These are phyloP conservation scores for Taeniopygia guttata DNA, from an alignment of 2,797 vertebrate genomes.

Conservation along the genomic window DNA sequence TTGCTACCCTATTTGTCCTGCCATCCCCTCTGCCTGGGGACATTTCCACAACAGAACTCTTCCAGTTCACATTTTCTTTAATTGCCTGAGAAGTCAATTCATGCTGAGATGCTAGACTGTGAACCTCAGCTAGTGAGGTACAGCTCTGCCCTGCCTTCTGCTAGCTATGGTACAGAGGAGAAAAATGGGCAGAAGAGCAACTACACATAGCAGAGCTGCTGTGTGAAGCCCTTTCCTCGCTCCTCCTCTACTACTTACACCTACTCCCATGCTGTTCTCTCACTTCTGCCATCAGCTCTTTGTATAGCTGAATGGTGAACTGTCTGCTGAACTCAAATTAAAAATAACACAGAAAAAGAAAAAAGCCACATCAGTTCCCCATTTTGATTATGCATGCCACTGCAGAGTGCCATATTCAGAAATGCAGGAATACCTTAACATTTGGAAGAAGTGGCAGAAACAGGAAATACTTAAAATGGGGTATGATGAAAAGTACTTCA, in stretches of 20 bases:
- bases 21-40: background rate
- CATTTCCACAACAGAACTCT: background rate
- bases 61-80: background rate
- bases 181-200: background rate
- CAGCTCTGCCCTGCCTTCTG: background rate
- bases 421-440: background rate
- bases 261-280: background rate
- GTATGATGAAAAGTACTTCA: background rate
- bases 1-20: background rate
- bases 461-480: background rate
- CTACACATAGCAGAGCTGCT: background rate
- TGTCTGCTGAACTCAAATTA: background rate
- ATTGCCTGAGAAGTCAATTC: background rate
- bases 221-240: background rate
- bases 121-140: background rate
- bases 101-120: background rate
- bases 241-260: background rate
- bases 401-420: background rate
- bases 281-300: background rate
- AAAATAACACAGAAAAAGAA: slow-evolving; percentile 1
- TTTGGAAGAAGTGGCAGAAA: background rate
- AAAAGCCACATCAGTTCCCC: background rate
- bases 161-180: background rate
- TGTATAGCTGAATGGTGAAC: background rate
- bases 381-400: background rate